These are phyloP conservation scores for Carabus problematicus DNA, from an alignment of 2,888 invertebrate genomes.

Conservation along the genomic window DNA sequence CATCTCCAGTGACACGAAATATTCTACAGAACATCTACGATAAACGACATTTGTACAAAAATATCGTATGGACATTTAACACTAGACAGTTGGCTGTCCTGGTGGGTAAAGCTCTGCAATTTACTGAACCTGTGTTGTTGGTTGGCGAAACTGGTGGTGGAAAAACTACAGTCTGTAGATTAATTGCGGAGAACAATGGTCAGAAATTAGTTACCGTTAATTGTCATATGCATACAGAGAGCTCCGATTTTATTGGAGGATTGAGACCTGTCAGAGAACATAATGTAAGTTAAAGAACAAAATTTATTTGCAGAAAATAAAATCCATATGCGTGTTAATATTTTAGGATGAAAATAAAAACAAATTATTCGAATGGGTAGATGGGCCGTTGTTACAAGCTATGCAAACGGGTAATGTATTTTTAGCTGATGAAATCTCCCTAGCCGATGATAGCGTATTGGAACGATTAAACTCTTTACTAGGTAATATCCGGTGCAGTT, in stretches of 20 bases:
- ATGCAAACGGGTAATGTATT: constrained; percentile 90
- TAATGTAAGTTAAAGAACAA: constrained; percentile 51
- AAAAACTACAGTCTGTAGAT: constrained; percentile 94
- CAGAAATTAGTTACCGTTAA: constrained; percentile 83
- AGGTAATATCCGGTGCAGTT: constrained; percentile 54
- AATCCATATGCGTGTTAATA: constrained; percentile 38
- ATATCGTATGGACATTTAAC: constrained; percentile 94
- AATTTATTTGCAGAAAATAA: neutral
- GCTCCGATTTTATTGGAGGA: constrained; percentile 96
- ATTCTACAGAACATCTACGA: constrained; percentile 71
- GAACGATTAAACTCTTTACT: constrained; percentile 96
- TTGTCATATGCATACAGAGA: constrained; percentile 99
- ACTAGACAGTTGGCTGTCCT: constrained; percentile 83
- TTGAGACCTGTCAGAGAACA: constrained; percentile 83
- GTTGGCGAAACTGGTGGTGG: constrained; percentile 99
- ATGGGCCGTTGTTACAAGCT: constrained; percentile 91
- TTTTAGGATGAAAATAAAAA: constrained; percentile 51
- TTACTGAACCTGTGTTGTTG: constrained; percentile 91
- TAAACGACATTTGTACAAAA: constrained; percentile 68
- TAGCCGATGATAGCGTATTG: constrained; percentile 97
- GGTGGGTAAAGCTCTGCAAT: constrained; percentile 84
- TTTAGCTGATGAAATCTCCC: constrained; percentile 97
- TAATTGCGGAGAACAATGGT: constrained; percentile 74
- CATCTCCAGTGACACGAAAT: constrained; percentile 78
- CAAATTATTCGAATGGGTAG: constrained; percentile 94